Evolutionary conservation across 2,113 vertebrate genomes (phyloP), one percentile per base, ranked within the genome.

Genomic region (Phalacrocorax aristotelis): DNA sequence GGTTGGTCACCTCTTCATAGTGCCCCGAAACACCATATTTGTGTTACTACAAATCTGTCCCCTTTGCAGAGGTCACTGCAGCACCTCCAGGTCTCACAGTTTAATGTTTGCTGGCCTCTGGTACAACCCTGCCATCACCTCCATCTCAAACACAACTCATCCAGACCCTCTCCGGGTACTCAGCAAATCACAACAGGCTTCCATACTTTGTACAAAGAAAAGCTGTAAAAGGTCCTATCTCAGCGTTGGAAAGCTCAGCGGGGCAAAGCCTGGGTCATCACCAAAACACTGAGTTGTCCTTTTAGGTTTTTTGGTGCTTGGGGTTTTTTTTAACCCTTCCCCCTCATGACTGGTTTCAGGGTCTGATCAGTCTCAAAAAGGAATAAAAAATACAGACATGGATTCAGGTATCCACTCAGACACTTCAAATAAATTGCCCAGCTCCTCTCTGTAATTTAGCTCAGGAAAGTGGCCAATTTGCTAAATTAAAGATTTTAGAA

Each of bases 91-190:
- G 17, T 48, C 62, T 61, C 62, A 26, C 1, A 3, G 44, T 22
- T n/a, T 15, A 55, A 9, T 3, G 26, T 22, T 48, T 55, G 13
- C 42, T 2, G 2, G 9, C 42, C 48, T 36, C 75, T 48, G 54
- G 22, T 23, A 34, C 22, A 46, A 10, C 13, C 42, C 38, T 76
- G 36, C 21, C 34, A 7, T 30, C 8, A 12, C 22, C 8, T 69
- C 34, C 64, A 14, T 36, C 77, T 58, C 34, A 18, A 21, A 57
- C 42, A 70, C 30, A 21, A 5, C 66, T 21, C 52, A 32, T 3
- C 3, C 0, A 0, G 12, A 40, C 21, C 75, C 23, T 14, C 30
- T 8, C 46, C 26, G 1, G 0, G 27, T 36, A 34, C 38, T 8
- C 27, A 36, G 29, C 55, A 72, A 88, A 60, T 34, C 57, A 58